A percentile compares a stretch with the other conserved stretches of the same genome.
These are phyloP conservation scores for Caenorhabditis sp. DNA, from an alignment of 2,888 invertebrate genomes.

Conservation along the genomic window DNA sequence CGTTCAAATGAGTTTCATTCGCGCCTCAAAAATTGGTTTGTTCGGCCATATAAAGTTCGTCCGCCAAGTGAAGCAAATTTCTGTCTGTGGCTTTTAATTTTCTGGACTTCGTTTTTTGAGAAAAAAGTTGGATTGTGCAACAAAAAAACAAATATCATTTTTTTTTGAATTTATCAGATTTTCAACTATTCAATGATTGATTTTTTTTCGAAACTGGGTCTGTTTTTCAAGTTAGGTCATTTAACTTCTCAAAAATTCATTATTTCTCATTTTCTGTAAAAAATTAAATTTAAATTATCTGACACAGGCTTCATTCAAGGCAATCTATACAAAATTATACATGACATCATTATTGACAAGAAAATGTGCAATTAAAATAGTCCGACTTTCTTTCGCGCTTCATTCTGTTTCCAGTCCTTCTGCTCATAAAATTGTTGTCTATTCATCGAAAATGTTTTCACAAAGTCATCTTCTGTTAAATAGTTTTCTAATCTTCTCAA, in stretches of 20 bases:
- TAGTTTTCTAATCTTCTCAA: constrained; percentile 54
- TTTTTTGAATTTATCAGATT: too few relatives aligned
- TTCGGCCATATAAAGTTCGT: not conserved
- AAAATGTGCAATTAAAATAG: constrained; percentile 13
- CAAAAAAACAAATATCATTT: too few relatives aligned
- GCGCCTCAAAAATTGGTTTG: not conserved
- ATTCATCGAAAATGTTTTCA: constrained; percentile 46
- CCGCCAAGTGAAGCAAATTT: not conserved
- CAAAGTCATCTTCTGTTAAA: constrained; percentile 57
- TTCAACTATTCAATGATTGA: too few relatives aligned
- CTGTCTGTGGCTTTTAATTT: too few relatives aligned
- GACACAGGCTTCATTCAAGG: not conserved
- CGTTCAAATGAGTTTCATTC: not conserved
- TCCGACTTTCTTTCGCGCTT: constrained; percentile 41
- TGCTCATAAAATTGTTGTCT: constrained; percentile 47
- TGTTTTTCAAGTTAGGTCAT: too few relatives aligned
- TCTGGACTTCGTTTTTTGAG: too few relatives aligned
- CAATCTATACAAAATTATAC: not conserved
- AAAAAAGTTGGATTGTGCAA: not conserved
- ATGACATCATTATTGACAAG: not conserved
- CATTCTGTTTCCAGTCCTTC: constrained; percentile 62
- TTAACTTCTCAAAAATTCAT: too few relatives aligned
- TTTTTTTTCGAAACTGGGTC: too few relatives aligned
- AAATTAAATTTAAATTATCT: too few relatives aligned
- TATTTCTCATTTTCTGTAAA: too few relatives aligned